phyloP scores from a whole-genome alignment of 2,888 invertebrate species.

The Oxycera nigricornis region DNA sequence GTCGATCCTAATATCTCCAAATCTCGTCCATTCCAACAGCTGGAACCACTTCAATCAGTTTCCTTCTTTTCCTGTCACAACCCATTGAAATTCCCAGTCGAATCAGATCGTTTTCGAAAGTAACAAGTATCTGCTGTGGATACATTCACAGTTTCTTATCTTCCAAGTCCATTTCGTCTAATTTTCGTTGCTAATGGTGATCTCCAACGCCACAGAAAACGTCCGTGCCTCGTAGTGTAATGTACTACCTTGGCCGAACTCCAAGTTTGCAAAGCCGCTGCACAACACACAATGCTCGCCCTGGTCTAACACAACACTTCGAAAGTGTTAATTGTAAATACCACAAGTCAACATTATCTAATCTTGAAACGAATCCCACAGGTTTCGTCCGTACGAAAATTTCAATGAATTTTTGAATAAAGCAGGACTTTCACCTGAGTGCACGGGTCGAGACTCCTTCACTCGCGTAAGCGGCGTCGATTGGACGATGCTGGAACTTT shows the following conservation, averaged over 20 bases:
- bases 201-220: neutral
- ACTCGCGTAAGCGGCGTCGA: neutral
- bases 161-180: neutral
- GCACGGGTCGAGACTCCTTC: neutral
- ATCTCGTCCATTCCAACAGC: too few relatives aligned
- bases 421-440: conserved; percentile 25
- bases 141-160: neutral
- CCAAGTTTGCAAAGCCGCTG: neutral
- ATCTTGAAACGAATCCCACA: conserved; percentile 24
- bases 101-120: neutral
- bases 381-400: conserved; percentile 4
- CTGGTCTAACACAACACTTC: neutral
- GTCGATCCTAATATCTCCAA: too few relatives aligned
- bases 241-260: neutral
- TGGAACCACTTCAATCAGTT: too few relatives aligned
- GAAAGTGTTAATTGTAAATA: conserved; percentile 28
- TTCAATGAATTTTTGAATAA: conserved; percentile 13
- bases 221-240: too few relatives aligned
- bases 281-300: neutral
- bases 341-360: conserved; percentile 33
- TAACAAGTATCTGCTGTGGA: neutral
- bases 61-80: too few relatives aligned
- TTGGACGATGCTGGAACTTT: too few relatives aligned
- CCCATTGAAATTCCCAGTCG: neutral
- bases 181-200: neutral